Evolutionary conservation across 2,113 vertebrate genomes (phyloP).

Genomic region (Diglossa brunneiventris): DNA sequence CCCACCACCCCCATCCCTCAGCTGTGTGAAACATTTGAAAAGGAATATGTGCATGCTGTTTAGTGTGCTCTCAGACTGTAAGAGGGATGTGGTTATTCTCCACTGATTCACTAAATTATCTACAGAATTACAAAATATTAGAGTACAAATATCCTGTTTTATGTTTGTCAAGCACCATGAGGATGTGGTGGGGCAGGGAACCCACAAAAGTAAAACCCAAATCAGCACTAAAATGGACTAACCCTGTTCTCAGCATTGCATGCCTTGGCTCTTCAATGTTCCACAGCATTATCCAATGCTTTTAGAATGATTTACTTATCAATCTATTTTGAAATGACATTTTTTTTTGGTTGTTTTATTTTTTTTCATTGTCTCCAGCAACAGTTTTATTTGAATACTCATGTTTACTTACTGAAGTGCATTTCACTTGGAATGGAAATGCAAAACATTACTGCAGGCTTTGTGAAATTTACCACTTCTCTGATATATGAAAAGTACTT

Average conservation of each 20-base stretch:
- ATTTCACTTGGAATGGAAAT: conserved; percentile 79
- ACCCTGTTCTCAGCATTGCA: not conserved
- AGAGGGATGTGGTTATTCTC: conserved; percentile 10
- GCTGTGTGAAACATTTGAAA: conserved; percentile 6
- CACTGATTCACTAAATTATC: not conserved
- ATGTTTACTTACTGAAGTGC: conserved; percentile 77
- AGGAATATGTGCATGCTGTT: not conserved
- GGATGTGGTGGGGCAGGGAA: not conserved
- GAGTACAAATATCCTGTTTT: conserved; percentile 1
- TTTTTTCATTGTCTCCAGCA: conserved; percentile 46
- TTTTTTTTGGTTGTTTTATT: not conserved
- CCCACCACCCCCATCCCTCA: not conserved
- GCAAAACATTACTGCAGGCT: conserved; percentile 76
- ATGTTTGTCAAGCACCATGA: conserved; percentile 37
- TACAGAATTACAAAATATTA: not conserved
- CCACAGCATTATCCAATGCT: conserved; percentile 15
- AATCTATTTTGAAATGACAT: conserved; percentile 56
- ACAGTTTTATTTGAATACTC: conserved; percentile 62
- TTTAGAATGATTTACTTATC: conserved; percentile 63
- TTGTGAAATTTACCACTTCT: conserved; percentile 81
- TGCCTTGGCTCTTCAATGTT: conserved; percentile 14
- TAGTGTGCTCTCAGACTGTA: not conserved
- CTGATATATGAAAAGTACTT: conserved; percentile 79
- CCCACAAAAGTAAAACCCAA: not conserved
- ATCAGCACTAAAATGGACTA: not conserved